Conservation (phyloP, 2,113 vertebrate species). For the Dolichallabes microphthalmus region DNA sequence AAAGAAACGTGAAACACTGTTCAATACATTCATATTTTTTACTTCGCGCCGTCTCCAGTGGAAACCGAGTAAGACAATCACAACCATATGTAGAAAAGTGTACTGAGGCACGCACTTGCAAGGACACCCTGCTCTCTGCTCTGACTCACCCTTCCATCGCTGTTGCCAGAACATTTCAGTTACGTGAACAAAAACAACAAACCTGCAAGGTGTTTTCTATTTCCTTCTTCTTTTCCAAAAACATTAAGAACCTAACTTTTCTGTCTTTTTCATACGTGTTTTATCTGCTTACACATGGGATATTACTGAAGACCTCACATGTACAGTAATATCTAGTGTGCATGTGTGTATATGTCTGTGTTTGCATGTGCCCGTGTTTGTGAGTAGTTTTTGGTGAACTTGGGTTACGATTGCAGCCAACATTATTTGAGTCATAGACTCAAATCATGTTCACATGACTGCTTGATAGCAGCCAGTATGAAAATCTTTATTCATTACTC, state of each 20-base stretch:
- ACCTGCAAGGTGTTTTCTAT: slow-evolving; percentile 44
- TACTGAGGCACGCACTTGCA: slow-evolving; percentile 40
- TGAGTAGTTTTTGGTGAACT: slow-evolving; percentile 37
- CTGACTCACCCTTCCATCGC: slow-evolving; percentile 55
- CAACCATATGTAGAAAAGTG: slow-evolving; percentile 63
- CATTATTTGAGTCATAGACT: slow-evolving; percentile 33
- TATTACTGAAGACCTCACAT: slow-evolving; percentile 50
- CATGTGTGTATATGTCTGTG: slow-evolving; percentile 43
- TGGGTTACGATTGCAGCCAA: slow-evolving; percentile 19
- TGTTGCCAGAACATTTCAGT: slow-evolving; percentile 55
- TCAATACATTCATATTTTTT: slow-evolving; percentile 35
- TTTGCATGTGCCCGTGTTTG: slow-evolving; percentile 29
- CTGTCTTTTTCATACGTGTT: neutral
- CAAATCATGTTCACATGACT: slow-evolving; percentile 30
- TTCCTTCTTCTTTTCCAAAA: slow-evolving; percentile 47
- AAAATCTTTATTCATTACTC: neutral
- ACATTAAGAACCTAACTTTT: slow-evolving; percentile 18
- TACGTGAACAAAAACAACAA: slow-evolving; percentile 44
- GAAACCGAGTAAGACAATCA: slow-evolving; percentile 58
- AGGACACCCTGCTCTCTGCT: slow-evolving; percentile 43
- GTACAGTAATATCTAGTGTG: slow-evolving; percentile 33
- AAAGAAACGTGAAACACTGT: slow-evolving; percentile 17
- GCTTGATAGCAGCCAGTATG: slow-evolving; percentile 26
- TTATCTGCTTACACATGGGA: neutral
- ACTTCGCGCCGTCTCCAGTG: slow-evolving; percentile 26